Base-by-base conservation (phyloP, 2,113 vertebrate genomes). In the Muntiacus muntjak region DNA sequence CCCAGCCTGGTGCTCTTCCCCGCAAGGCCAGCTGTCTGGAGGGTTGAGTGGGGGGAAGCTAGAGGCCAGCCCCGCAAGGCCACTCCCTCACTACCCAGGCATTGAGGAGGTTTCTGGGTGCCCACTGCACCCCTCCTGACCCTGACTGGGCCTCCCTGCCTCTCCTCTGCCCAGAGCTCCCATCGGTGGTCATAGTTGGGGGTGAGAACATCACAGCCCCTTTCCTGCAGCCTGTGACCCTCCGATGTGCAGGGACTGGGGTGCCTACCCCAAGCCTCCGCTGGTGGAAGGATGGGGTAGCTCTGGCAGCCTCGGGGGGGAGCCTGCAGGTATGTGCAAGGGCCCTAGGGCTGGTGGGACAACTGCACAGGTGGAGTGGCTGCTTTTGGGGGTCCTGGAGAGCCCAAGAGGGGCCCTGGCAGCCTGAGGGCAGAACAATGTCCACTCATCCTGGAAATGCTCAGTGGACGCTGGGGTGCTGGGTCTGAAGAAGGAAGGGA, bases 151-250 rank as follows among this genome's bases (percentile, higher is more conserved):
- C 21, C 0, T 50, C 76, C 45, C 25, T 17, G 14, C 76, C 50
- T 95, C 7, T 84, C 17, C 60, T 64, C 52, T 79, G 2, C 50
- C 47, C 97, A 98, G 98, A 98, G 28, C 89, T 84, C 7, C 98
- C 98, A 14, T 90, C 5, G 0, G 97, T 89, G 43, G 62, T 28
- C 67, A 78, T 97, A 1, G 0, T 71, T 0, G 98, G 98, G 12
- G 98, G 97, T 62, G 98, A 99, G 4, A 98, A 99, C 96, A 94
- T 99, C 96, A 99, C 98, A 2, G 98, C 88, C 28, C 60, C 78
- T n/a, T 98, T 98, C 79, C 98, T 98, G 60, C 97, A 98, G 85
- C 83, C 97, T 4, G 87, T 98, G 93, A 89, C 91, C 21, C 83
- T 99, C 55, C 98, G 87, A 14, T 99, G 98, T 36, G 40, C 78